phyloP scores from a whole-genome alignment of 2,797 vertebrate species.

The Falco cherrug region DNA sequence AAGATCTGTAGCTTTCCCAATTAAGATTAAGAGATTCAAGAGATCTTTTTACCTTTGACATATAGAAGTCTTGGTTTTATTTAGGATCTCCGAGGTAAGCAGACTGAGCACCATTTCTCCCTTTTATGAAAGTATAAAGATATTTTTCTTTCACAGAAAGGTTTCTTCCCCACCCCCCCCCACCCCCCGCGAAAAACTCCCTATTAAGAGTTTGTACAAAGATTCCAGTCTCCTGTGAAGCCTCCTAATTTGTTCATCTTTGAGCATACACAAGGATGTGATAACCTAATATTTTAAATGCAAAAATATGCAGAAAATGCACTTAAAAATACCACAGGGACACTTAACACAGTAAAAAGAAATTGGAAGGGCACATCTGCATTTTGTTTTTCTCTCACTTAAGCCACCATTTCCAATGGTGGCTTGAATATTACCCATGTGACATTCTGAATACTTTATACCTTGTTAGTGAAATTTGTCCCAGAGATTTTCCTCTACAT shows the following conservation, averaged over 20 bases:
- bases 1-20: background rate
- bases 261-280: slow-evolving; percentile 9
- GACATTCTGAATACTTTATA: background rate
- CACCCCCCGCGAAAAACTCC: background rate
- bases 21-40: background rate
- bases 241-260: slow-evolving; percentile 30
- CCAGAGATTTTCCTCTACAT: background rate
- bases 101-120: background rate
- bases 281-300: slow-evolving; percentile 53
- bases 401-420: background rate
- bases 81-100: background rate
- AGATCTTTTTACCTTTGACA: background rate
- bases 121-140: slow-evolving; percentile 17
- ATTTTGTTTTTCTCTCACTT: slow-evolving; percentile 40
- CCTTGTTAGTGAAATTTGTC: slow-evolving; percentile 18
- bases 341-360: slow-evolving; percentile 1
- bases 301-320: slow-evolving; percentile 53
- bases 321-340: slow-evolving; percentile 25
- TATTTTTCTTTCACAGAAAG: background rate
- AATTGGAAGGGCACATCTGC: slow-evolving; percentile 8
- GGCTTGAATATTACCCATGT: background rate
- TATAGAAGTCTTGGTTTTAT: background rate
- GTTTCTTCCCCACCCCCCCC: too few relatives aligned
- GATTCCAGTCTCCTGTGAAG: slow-evolving; percentile 22
- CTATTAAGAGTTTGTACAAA: slow-evolving; percentile 43